Base-by-base conservation (phyloP, 2,888 invertebrate genomes). In the Rotaria socialis region DNA sequence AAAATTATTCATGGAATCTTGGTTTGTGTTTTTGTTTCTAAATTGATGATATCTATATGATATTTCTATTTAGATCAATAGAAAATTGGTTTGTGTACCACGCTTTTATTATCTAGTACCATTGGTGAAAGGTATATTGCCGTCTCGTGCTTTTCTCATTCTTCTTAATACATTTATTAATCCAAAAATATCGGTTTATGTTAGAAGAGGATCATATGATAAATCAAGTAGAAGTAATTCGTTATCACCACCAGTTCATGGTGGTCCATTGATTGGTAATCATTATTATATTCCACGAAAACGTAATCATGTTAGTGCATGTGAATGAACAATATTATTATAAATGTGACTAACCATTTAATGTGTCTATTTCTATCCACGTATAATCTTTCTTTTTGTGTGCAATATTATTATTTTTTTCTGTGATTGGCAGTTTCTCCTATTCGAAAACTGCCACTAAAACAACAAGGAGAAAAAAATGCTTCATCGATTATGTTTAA, bases 1-100 rank as follows among this genome's bases (percentile, higher is more conserved):
- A 85, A 35, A 41, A 85, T 86, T 50, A 84, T 86, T 80, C 85
- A 86, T 58, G 85, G 58, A 35, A 86, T 86, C 14, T 84, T 86
- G n/a, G 86, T 86, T 47, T 35, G 67, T 67, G 19, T 5, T 35
- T 35, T 19, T 14, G 19, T 35, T 19, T 7, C 3, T 67, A 11
- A 14, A 16, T 35, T 16, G 4, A 24, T 27, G 14, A 35, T 16
- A 16, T 67, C 7, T 11, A 2, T 55, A 22, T 55, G 22, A 22
- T 19, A 6, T 5, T 67, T 19, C 35, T 41, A 14, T 35, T 41
- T 67, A 67, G 67, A 67, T 67, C 4, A 86, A 86, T 80, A 75
- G 85, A 84, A 86, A 86, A 60, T 85, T 75, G 47, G 86, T 86
- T 84, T 86, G 86, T 85, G 60, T 86, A 24, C 86, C 86, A 85